Percentiles rank a stretch among this genome's conserved stretches.
Evolutionary conservation across 2,113 vertebrate genomes (phyloP).

Genomic region (Meles meles): DNA sequence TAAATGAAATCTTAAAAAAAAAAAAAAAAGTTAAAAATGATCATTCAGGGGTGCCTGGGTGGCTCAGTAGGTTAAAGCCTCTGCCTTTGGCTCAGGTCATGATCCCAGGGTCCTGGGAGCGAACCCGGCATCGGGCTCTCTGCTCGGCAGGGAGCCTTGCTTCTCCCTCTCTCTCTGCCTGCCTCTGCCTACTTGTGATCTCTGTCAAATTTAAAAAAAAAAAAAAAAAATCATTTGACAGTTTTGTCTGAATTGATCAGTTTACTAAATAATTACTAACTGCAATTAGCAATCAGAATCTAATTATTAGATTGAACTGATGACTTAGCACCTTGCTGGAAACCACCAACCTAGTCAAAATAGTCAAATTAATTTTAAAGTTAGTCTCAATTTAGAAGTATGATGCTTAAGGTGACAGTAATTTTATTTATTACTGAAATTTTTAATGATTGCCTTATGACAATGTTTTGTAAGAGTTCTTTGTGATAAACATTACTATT

Average conservation of each 20-base stretch:
- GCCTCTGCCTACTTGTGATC: too few relatives aligned
- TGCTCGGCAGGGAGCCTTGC: too few relatives aligned
- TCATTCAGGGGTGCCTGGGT: background rate
- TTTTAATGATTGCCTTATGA: slow-evolving; percentile 13
- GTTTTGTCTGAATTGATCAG: background rate
- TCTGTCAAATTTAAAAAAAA: background rate
- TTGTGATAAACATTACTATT: background rate
- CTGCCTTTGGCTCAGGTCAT: too few relatives aligned
- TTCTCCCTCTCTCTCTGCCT: too few relatives aligned
- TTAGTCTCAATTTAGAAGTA: background rate
- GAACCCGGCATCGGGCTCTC: too few relatives aligned
- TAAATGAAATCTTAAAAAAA: too few relatives aligned
- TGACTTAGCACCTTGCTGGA: background rate
- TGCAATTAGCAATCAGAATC: background rate
- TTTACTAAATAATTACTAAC: slow-evolving; percentile 22
- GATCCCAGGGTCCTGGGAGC: too few relatives aligned
- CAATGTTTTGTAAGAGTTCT: background rate
- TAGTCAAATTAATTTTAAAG: background rate
- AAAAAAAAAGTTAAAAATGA: background rate
- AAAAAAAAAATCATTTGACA: background rate
- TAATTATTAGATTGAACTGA: background rate
- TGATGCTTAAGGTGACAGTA: background rate
- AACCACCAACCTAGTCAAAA: background rate
- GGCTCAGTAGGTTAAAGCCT: too few relatives aligned
- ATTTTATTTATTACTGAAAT: background rate